A percentile compares a stretch with the other conserved stretches of the same genome.
Evolutionary conservation across 2,797 vertebrate genomes (phyloP).

Genomic region (Gymnopithys bicolor): DNA sequence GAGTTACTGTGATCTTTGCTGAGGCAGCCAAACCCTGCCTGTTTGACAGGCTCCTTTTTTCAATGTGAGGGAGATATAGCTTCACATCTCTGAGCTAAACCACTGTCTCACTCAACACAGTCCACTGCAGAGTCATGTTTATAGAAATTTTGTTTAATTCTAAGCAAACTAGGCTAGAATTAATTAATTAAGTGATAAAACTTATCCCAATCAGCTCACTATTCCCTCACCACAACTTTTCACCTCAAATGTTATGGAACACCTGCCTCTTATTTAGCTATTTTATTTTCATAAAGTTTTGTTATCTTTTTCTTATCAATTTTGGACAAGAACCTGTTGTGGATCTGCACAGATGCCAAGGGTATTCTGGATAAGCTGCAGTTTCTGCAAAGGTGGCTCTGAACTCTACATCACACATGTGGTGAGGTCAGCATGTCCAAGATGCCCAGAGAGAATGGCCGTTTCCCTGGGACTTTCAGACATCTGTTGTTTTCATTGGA

Average conservation of each 20-base stretch:
- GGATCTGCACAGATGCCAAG: not conserved
- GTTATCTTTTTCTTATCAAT: not conserved
- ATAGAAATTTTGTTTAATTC: not conserved
- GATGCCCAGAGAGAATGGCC: not conserved
- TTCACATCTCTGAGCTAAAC: not conserved
- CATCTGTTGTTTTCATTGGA: constrained; percentile 15
- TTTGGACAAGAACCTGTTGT: not conserved
- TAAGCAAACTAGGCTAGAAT: not conserved
- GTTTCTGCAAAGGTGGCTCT: not conserved
- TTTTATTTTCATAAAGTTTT: not conserved
- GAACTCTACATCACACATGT: not conserved
- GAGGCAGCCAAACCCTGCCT: not conserved
- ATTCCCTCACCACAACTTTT: not conserved
- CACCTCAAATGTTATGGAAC: not conserved
- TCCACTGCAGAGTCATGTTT: not conserved
- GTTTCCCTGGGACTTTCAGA: not conserved
- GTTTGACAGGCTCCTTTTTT: not conserved
- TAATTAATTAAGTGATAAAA: not conserved
- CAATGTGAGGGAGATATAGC: not conserved
- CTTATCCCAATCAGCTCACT: not conserved
- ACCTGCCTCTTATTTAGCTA: not conserved
- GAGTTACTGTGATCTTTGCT: not conserved
- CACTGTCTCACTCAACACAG: not conserved
- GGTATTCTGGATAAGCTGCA: not conserved
- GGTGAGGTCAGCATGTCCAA: not conserved